Conservation (phyloP, 2,888 invertebrate species). For the Rutpela maculata region DNA sequence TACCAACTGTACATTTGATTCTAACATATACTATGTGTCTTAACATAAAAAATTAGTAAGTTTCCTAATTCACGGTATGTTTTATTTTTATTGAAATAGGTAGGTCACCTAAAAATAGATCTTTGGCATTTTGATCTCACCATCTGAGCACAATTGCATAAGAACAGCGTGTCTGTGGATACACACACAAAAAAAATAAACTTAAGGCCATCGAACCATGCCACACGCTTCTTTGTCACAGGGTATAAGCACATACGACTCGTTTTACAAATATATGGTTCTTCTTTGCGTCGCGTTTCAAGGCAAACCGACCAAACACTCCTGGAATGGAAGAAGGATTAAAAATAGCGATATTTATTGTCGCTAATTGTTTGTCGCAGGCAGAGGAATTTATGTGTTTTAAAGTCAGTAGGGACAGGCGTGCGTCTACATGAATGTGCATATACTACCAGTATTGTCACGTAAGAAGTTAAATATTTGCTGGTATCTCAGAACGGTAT, state of each 20-base stretch:
- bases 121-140: constrained; percentile 16
- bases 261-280: constrained; percentile 8
- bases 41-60: neutral
- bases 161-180: constrained; percentile 11
- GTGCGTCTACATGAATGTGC: neutral
- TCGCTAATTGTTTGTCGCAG: constrained; percentile 15
- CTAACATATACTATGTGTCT: neutral
- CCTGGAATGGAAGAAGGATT: constrained; percentile 6
- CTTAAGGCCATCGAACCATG: constrained; percentile 30
- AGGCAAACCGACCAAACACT: constrained; percentile 10
- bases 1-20: neutral
- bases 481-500: neutral
- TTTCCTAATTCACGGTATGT: constrained; percentile 1
- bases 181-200: constrained; percentile 27
- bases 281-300: constrained; percentile 10
- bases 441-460: neutral
- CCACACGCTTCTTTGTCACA: constrained; percentile 28
- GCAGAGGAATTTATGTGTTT: constrained; percentile 24
- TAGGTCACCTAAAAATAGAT: constrained; percentile 35
- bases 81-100: constrained; percentile 32
- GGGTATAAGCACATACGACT: neutral
- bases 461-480: neutral
- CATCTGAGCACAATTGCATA: constrained; percentile 33
- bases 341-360: constrained; percentile 18
- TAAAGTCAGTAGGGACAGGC: neutral